These are phyloP conservation scores for Hyles lineata DNA, from an alignment of 2,888 invertebrate species.

Conservation along the genomic window DNA sequence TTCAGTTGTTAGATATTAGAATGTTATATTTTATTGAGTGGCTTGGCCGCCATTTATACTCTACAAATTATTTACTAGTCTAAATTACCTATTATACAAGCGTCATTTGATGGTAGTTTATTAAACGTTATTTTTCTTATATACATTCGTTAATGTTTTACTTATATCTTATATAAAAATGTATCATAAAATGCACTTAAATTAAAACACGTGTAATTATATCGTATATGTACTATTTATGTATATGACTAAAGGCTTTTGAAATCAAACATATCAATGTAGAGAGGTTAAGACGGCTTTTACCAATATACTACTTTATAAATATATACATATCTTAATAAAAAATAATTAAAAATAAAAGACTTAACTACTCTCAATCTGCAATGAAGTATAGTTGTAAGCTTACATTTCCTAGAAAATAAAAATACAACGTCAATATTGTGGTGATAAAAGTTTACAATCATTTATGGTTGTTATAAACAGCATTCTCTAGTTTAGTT, in stretches of 20 bases:
- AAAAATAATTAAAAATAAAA: background rate
- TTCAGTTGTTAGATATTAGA: background rate
- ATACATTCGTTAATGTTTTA: background rate
- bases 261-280: background rate
- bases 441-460: constrained; percentile 62
- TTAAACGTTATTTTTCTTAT: background rate
- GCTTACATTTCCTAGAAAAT: constrained; percentile 2
- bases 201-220: background rate
- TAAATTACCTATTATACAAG: background rate
- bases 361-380: constrained; percentile 5
- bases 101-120: background rate
- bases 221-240: background rate
- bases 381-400: constrained; percentile 9
- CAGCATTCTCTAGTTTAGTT: background rate
- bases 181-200: background rate
- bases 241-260: background rate
- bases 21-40: background rate
- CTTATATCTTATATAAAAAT: background rate
- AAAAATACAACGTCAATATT: constrained; percentile 59
- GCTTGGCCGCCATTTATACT: background rate
- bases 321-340: background rate
- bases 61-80: background rate
- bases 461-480: background rate
- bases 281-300: background rate
- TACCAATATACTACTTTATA: constrained; percentile 3